Conservation (phyloP, 2,113 vertebrate genomes). For the Tragulus kanchil region DNA sequence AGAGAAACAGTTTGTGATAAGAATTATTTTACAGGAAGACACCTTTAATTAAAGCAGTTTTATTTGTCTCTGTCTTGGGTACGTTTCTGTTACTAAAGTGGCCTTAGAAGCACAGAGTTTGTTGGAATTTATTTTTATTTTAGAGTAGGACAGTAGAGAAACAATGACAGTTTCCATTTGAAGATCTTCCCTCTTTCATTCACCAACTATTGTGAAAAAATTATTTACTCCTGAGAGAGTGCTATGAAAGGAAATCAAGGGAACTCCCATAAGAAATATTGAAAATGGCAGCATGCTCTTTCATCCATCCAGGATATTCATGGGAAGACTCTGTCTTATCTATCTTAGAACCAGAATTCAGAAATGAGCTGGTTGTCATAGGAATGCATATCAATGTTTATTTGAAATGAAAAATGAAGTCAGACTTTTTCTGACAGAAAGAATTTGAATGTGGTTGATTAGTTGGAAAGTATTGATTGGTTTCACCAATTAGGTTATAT, state of each 20-base stretch:
- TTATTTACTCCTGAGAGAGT: slow-evolving; percentile 55
- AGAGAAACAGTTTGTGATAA: background rate
- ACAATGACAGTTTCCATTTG: slow-evolving; percentile 40
- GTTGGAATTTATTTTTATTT: background rate
- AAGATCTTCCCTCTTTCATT: slow-evolving; percentile 5
- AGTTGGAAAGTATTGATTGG: slow-evolving; percentile 74
- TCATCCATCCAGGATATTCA: slow-evolving; percentile 8
- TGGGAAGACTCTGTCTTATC: background rate
- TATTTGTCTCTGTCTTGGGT: background rate
- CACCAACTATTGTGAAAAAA: slow-evolving; percentile 44
- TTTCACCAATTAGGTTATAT: slow-evolving; percentile 72
- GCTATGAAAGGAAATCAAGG: slow-evolving; percentile 1
- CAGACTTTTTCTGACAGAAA: slow-evolving; percentile 73
- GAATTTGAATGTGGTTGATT: slow-evolving; percentile 71
- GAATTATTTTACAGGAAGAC: background rate
- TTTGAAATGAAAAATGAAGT: slow-evolving; percentile 78
- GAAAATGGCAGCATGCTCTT: slow-evolving; percentile 35
- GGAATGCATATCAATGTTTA: slow-evolving; percentile 70
- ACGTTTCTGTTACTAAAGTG: background rate
- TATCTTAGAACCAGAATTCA: slow-evolving; percentile 58
- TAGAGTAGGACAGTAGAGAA: background rate
- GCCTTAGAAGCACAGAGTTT: background rate
- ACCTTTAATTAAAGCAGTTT: background rate
- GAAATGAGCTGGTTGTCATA: slow-evolving; percentile 59
- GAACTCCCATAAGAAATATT: slow-evolving; percentile 58